A percentile compares a stretch with the other conserved stretches of the same genome.
Evolutionary conservation across 2,797 vertebrate species (phyloP).

Genomic region (Notamacropus eugenii): DNA sequence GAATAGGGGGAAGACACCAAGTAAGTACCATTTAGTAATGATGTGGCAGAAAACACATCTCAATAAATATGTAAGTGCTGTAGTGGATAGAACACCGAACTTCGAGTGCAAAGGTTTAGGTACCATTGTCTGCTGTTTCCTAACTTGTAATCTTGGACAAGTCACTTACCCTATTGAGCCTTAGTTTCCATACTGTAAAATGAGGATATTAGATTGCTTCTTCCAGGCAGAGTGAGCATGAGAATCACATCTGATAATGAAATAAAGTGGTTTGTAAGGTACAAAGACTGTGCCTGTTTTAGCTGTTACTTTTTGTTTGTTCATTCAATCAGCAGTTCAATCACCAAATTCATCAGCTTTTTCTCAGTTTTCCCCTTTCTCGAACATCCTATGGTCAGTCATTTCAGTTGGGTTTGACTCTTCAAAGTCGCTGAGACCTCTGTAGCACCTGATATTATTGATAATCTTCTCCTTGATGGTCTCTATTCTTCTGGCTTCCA

Average conservation of each 20-base stretch:
- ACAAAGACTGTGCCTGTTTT: not conserved
- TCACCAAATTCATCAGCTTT: not conserved
- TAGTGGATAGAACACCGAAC: not conserved
- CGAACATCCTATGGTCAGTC: not conserved
- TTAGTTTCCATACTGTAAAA: not conserved
- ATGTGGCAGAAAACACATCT: not conserved
- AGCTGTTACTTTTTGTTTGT: not conserved
- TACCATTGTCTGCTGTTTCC: not conserved
- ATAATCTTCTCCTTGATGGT: not conserved
- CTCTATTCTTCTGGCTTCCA: not conserved
- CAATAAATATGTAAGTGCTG: not conserved
- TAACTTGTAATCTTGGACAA: not conserved
- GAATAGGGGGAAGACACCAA: not conserved
- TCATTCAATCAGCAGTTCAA: no score
- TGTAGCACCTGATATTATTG: not conserved
- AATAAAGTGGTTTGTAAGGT: not conserved
- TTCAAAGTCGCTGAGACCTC: not conserved
- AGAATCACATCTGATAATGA: not conserved
- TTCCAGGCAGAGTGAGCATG: not conserved
- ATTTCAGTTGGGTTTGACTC: not conserved
- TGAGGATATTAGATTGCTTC: not conserved
- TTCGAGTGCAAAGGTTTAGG: not conserved
- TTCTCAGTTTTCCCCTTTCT: not conserved
- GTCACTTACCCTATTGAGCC: not conserved
- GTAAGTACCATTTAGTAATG: not conserved